phyloP scores from a whole-genome alignment of 2,113 vertebrate genomes.

The Noctilio leporinus region DNA sequence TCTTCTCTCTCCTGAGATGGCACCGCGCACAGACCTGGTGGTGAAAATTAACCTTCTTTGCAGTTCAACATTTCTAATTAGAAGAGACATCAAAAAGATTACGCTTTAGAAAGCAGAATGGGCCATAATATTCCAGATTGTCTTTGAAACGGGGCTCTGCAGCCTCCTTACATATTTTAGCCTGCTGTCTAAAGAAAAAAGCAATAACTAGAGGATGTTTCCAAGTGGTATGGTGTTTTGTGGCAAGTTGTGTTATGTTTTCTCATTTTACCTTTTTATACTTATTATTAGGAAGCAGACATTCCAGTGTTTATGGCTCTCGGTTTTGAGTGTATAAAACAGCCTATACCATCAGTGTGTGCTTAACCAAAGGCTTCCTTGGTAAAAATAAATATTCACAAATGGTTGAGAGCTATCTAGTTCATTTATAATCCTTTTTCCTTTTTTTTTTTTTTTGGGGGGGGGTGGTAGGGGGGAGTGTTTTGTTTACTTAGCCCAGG shows the following conservation, averaged over 20 bases:
- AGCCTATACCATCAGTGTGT: background rate
- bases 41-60: constrained; percentile 58
- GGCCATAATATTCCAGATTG: background rate
- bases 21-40: constrained; percentile 10
- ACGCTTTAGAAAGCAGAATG: constrained; percentile 18
- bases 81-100: constrained; percentile 54
- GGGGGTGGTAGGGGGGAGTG: too few species aligned
- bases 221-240: constrained; percentile 26
- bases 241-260: constrained; percentile 11
- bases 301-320: background rate
- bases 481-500: background rate
- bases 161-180: background rate
- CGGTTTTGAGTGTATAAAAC: background rate
- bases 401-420: background rate
- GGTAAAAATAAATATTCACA: constrained; percentile 26
- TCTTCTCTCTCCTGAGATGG: background rate
- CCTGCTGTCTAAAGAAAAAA: constrained; percentile 35
- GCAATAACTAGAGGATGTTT: constrained; percentile 32
- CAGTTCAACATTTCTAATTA: constrained; percentile 64
- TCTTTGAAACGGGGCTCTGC: constrained; percentile 30
- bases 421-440: background rate
- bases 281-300: constrained; percentile 27
- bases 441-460: background rate
- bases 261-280: constrained; percentile 28
- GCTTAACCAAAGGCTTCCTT: background rate